Percentiles rank a stretch among this genome's conserved stretches.
Evolutionary conservation across 2,888 invertebrate species (phyloP).

Genomic region (Heliconius cydno): DNA sequence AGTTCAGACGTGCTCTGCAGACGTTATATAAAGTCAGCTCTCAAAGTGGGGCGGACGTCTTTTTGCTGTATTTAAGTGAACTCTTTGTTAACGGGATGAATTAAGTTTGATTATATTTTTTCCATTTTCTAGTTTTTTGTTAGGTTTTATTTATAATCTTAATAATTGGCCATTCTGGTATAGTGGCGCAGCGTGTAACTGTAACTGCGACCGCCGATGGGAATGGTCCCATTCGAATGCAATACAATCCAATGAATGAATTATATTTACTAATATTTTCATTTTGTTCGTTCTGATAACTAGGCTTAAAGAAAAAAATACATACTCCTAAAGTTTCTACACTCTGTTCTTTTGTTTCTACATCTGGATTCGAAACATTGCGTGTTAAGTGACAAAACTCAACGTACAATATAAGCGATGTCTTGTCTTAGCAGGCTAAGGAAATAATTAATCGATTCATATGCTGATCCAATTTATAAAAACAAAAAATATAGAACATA

Average conservation of each 20-base stretch:
- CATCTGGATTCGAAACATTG: too few relatives aligned
- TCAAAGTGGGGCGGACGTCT: not conserved
- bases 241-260: not conserved
- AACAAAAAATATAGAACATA: not conserved
- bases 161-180: not conserved
- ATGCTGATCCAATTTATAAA: not conserved
- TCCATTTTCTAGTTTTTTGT: not conserved
- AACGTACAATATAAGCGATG: too few relatives aligned
- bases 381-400: too few relatives aligned
- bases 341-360: too few relatives aligned
- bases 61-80: slow-evolving; percentile 16
- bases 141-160: not conserved
- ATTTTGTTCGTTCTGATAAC: not conserved
- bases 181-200: not conserved
- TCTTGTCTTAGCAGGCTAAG: too few relatives aligned
- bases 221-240: not conserved
- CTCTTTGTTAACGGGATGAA: slow-evolving; percentile 10
- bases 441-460: too few relatives aligned
- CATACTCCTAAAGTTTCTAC: too few relatives aligned
- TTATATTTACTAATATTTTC: not conserved
- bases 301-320: not conserved
- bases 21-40: too few relatives aligned
- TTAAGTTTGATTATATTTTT: slow-evolving; percentile 4
- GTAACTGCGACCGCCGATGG: not conserved
- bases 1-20: too few relatives aligned